A percentile compares a stretch with the other conserved stretches of the same genome.
phyloP scores from a whole-genome alignment of 92 coral and sea anemone species.

The Pocillopora grandis region DNA sequence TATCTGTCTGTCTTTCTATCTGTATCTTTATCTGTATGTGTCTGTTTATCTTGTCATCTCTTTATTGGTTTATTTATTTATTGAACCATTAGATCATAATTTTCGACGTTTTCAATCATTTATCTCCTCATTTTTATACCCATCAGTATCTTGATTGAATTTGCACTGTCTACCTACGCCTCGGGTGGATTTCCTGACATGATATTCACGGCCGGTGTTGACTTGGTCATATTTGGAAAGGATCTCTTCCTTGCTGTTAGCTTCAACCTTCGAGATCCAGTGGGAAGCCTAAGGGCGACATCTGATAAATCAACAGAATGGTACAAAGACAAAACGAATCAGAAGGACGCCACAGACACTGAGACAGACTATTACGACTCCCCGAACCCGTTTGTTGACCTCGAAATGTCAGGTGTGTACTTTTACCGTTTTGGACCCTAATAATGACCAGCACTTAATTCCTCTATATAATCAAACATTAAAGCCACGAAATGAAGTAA shows the following conservation, averaged over 20 bases:
- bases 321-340: constrained; percentile 91
- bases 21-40: too few species aligned
- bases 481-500: not conserved
- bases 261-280: constrained; percentile 62
- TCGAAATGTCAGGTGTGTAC: constrained; percentile 81
- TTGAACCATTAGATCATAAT: too few species aligned
- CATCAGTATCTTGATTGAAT: constrained; percentile 84
- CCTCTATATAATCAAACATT: not conserved
- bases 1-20: too few species aligned
- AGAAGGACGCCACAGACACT: constrained; percentile 78
- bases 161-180: constrained; percentile 71
- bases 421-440: too few species aligned
- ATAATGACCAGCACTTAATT: too few species aligned
- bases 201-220: constrained; percentile 88
- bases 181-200: constrained; percentile 50
- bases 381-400: constrained; percentile 91
- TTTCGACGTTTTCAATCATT: too few species aligned
- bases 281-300: constrained; percentile 64
- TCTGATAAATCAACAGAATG: constrained; percentile 64
- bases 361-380: constrained; percentile 81
- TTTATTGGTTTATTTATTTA: too few species aligned
- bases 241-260: constrained; percentile 70
- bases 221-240: constrained; percentile 91
- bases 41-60: too few species aligned
- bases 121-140: not conserved